phyloP scores from a whole-genome alignment of 2,113 vertebrate species.

The Rousettus leschenaultii region DNA sequence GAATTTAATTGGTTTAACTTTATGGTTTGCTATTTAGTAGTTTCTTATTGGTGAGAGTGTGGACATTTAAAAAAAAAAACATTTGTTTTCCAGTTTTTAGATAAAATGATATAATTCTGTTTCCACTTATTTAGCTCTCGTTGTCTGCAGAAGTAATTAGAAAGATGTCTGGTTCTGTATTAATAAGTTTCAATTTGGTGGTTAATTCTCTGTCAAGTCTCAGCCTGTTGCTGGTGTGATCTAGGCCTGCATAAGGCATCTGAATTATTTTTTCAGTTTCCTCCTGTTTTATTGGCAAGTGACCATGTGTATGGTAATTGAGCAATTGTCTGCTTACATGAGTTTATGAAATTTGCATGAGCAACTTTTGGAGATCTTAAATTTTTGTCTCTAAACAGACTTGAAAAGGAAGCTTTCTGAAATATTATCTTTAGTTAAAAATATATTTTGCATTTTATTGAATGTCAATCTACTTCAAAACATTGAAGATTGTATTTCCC shows the following conservation, averaged over 20 bases:
- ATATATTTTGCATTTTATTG: conserved; percentile 2
- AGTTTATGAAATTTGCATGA: conserved; percentile 43
- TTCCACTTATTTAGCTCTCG: not conserved
- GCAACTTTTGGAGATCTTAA: conserved; percentile 26
- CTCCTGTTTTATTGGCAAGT: conserved; percentile 46
- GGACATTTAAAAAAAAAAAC: not conserved
- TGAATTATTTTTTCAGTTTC: not conserved
- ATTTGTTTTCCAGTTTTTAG: not conserved
- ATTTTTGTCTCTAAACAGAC: conserved; percentile 50
- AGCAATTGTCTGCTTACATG: conserved; percentile 42
- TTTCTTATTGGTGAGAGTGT: not conserved
- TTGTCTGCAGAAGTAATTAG: not conserved
- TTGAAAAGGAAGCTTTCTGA: conserved; percentile 28
- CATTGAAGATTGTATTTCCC: not conserved
- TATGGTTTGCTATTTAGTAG: not conserved
- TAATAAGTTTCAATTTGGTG: not conserved
- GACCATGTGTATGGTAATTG: conserved; percentile 32
- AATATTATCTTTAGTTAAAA: conserved; percentile 25
- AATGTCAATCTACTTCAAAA: not conserved
- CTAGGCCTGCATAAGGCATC: not conserved
- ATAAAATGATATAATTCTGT: not conserved
- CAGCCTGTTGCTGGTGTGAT: not conserved
- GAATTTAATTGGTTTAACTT: conserved; percentile 3
- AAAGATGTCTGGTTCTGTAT: not conserved
- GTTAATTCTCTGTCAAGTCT: not conserved